A percentile compares a stretch with the other conserved stretches of the same genome.
Evolutionary conservation across 2,113 vertebrate genomes (phyloP).

Genomic region (Gobius niger): DNA sequence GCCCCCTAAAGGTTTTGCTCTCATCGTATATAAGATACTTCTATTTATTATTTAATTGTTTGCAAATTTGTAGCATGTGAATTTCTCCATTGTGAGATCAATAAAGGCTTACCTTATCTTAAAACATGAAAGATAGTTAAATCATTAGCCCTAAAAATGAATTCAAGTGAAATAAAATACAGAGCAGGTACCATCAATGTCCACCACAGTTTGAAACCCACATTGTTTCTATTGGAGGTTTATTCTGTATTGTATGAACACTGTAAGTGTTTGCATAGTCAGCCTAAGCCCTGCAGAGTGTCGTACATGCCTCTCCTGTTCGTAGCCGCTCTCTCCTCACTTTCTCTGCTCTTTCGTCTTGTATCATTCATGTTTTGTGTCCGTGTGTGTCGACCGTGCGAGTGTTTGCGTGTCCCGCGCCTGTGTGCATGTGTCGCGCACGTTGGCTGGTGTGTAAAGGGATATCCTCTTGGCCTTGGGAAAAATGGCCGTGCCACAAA

Average conservation of each 20-base stretch:
- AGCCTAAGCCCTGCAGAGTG: not conserved
- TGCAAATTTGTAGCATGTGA: no score
- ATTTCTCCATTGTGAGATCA: no score
- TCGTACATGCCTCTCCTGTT: not conserved
- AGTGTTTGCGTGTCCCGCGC: constrained; percentile 3
- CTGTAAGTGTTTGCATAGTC: not conserved
- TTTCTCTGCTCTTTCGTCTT: constrained; percentile 25
- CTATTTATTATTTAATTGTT: no score
- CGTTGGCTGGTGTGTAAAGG: constrained; percentile 38
- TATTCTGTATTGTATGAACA: not conserved
- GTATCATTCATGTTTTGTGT: constrained; percentile 21
- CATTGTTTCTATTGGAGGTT: not conserved
- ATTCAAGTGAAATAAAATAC: no score
- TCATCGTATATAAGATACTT: no score
- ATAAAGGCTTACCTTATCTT: no score
- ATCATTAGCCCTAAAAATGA: no score
- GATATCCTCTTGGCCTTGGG: constrained; percentile 71
- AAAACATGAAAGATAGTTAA: no score
- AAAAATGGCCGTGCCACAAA: constrained; percentile 54
- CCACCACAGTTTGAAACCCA: not conserved
- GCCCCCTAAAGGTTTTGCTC: no score
- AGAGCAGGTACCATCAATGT: no score
- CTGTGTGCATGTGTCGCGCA: constrained; percentile 1
- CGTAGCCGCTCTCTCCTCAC: constrained; percentile 14
- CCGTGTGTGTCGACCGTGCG: not conserved